Percentiles rank a stretch among this genome's conserved stretches.
phyloP scores from a whole-genome alignment of 2,888 invertebrate genomes.

The Abrostola tripartita region DNA sequence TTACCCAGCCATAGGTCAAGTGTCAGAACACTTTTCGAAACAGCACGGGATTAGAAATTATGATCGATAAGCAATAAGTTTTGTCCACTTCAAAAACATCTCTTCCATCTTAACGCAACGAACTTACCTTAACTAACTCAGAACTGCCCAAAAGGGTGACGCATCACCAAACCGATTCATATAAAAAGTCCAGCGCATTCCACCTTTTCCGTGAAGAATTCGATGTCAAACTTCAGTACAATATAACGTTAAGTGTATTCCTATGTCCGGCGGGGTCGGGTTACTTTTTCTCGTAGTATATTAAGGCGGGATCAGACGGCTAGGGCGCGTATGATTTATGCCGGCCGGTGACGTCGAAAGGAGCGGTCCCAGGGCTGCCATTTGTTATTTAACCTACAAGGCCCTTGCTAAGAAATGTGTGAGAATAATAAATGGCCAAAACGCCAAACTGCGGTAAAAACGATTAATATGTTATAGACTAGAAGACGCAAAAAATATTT shows the following conservation, averaged over 20 bases:
- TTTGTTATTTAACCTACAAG: constrained; percentile 27
- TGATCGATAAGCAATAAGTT: no score
- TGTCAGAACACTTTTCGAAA: no score
- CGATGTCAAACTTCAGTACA: constrained; percentile 24
- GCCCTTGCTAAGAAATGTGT: no score
- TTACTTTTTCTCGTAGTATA: constrained; percentile 84
- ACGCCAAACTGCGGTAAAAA: not conserved
- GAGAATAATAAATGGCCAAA: no score
- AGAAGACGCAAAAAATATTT: no score
- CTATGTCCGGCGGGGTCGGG: constrained; percentile 75
- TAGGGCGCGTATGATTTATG: constrained; percentile 80
- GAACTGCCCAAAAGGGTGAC: not conserved
- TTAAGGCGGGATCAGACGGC: constrained; percentile 78
- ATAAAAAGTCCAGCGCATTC: constrained; percentile 20
- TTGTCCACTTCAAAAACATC: no score
- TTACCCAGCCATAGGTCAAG: no score
- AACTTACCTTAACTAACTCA: not conserved
- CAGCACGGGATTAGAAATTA: no score
- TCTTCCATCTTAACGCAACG: no score
- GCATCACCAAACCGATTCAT: constrained; percentile 11
- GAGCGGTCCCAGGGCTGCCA: constrained; percentile 49
- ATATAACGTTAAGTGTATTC: constrained; percentile 70
- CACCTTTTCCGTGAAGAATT: constrained; percentile 41
- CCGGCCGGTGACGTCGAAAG: constrained; percentile 29
- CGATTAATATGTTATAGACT: not conserved